phyloP scores from a whole-genome alignment of 2,797 vertebrate species.

The Myiotriccus ornatus region DNA sequence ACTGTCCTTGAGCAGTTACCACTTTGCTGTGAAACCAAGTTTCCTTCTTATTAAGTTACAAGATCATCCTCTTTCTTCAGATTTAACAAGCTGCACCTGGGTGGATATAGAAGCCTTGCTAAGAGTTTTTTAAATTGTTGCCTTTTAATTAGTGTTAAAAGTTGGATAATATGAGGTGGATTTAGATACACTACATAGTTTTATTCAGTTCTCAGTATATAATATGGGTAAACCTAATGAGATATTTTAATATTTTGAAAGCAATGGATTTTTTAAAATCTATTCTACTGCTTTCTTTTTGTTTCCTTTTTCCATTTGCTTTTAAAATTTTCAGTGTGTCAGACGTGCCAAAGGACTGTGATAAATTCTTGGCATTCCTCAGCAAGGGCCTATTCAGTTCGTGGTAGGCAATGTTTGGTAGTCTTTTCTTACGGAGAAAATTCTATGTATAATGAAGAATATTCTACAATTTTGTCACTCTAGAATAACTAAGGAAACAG shows the following conservation, averaged over 20 bases:
- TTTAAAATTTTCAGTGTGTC: neutral
- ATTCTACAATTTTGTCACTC: neutral
- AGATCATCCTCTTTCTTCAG: neutral
- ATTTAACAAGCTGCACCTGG: neutral
- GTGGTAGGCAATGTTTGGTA: neutral
- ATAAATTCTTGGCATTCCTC: neutral
- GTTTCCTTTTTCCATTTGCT: neutral
- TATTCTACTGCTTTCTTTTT: neutral
- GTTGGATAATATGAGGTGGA: neutral
- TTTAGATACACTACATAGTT: neutral
- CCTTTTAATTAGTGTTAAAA: neutral
- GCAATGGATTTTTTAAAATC: neutral
- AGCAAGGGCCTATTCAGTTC: neutral
- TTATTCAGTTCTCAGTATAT: neutral
- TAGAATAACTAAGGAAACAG: neutral
- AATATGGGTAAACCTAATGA: neutral
- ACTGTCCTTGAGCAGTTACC: conserved; percentile 2
- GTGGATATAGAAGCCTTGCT: neutral
- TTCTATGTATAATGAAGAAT: neutral
- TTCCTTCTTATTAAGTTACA: neutral
- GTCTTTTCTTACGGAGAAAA: neutral
- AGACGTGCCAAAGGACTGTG: neutral
- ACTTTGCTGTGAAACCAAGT: neutral
- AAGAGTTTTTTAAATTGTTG: neutral
- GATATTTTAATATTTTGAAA: neutral